These are phyloP conservation scores for Encarsia formosa DNA, from an alignment of 2,888 invertebrate genomes.

Conservation along the genomic window DNA sequence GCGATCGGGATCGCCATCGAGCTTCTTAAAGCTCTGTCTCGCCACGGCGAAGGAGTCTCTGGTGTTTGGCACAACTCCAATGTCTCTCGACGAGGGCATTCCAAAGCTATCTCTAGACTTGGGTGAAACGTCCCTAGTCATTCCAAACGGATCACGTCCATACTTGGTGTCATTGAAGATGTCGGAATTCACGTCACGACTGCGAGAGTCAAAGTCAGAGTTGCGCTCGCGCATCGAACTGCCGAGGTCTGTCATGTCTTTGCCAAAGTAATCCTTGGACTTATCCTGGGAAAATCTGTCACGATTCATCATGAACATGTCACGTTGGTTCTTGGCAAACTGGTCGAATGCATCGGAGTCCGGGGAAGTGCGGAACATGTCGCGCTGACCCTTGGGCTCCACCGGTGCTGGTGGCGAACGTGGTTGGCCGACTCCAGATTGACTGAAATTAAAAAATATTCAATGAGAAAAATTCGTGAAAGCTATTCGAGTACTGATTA, in stretches of 20 bases:
- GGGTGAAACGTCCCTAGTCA: conserved; percentile 46
- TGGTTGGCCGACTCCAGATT: conserved; percentile 55
- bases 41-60: conserved; percentile 46
- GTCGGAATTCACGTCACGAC: conserved; percentile 45
- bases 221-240: conserved; percentile 36
- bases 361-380: conserved; percentile 43
- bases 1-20: conserved; percentile 68
- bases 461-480: too few relatives aligned
- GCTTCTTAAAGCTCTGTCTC: conserved; percentile 55
- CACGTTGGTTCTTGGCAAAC: conserved; percentile 46
- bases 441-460: conserved; percentile 35
- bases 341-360: conserved; percentile 47
- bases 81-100: conserved; percentile 48
- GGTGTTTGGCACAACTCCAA: conserved; percentile 49
- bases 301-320: conserved; percentile 48
- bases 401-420: conserved; percentile 67
- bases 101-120: conserved; percentile 49
- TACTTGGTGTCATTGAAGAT: conserved; percentile 47
- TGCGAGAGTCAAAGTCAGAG: conserved; percentile 45
- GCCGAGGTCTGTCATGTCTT: conserved; percentile 43
- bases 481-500: too few relatives aligned
- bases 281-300: conserved; percentile 39
- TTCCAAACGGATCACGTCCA: conserved; percentile 45
- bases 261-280: conserved; percentile 36
- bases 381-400: conserved; percentile 54